Conservation (phyloP, 2,113 vertebrate genomes). For the Amblyopsis rosae region DNA sequence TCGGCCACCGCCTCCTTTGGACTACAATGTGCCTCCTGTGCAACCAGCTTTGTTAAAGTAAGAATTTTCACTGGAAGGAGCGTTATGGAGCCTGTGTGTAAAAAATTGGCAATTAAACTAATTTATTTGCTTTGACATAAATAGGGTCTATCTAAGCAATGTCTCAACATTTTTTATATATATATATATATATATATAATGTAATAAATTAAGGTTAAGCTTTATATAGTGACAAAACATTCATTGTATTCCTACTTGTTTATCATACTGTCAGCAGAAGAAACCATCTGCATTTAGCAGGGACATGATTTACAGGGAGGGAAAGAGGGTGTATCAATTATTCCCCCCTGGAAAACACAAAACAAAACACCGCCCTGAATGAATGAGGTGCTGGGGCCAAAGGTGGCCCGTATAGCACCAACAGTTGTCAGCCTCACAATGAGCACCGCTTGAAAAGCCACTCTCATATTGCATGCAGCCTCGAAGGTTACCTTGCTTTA, state of each 20-base stretch:
- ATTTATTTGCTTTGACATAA: too few species aligned
- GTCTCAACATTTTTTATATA: too few species aligned
- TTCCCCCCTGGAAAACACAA: conserved; percentile 49
- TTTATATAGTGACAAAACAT: conserved; percentile 17
- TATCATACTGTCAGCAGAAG: conserved; percentile 52
- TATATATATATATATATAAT: background rate
- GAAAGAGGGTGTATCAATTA: conserved; percentile 63
- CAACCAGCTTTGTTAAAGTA: conserved; percentile 67
- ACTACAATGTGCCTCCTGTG: conserved; percentile 61
- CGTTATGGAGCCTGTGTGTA: too few species aligned
- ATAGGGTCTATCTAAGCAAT: too few species aligned
- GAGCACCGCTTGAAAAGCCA: conserved; percentile 68
- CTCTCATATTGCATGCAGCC: conserved; percentile 78
- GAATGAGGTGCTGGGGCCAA: conserved; percentile 69
- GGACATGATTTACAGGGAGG: conserved; percentile 58
- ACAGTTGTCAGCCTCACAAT: conserved; percentile 78
- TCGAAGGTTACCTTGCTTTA: conserved; percentile 68
- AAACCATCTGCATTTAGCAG: conserved; percentile 41
- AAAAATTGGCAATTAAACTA: too few species aligned
- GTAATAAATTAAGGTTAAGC: conserved; percentile 22
- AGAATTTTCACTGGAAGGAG: too few species aligned
- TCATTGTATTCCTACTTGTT: conserved; percentile 50
- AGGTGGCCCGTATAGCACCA: conserved; percentile 76
- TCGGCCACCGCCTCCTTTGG: conserved; percentile 32
- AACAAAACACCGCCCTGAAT: conserved; percentile 58